Evolutionary conservation across 2,113 vertebrate genomes (phyloP).

Genomic region (Rhizomys pruinosus): DNA sequence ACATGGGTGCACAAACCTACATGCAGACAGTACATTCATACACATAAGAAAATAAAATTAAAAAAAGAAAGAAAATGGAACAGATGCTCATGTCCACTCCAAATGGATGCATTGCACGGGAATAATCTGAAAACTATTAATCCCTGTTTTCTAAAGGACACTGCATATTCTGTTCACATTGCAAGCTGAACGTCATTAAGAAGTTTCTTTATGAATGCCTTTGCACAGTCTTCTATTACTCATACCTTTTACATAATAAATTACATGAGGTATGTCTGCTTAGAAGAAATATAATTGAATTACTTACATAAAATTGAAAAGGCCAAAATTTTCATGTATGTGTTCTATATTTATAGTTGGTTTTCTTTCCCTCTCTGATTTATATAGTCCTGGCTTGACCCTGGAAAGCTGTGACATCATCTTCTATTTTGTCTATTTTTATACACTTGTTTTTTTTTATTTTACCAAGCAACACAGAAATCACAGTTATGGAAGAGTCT

Average conservation of each 20-base stretch:
- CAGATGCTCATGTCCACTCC: slow-evolving; percentile 80
- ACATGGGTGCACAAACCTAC: too few relatives aligned
- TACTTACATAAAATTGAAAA: slow-evolving; percentile 55
- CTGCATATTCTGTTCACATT: slow-evolving; percentile 64
- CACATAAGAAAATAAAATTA: too few relatives aligned
- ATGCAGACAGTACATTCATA: too few relatives aligned
- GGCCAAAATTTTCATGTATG: slow-evolving; percentile 1
- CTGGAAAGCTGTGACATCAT: slow-evolving; percentile 35
- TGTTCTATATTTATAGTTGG: slow-evolving; percentile 31
- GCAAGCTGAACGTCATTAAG: slow-evolving; percentile 46
- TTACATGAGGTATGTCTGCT: slow-evolving; percentile 29
- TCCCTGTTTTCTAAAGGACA: slow-evolving; percentile 81
- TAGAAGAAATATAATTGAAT: slow-evolving; percentile 43
- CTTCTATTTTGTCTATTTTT: slow-evolving; percentile 60
- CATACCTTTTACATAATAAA: slow-evolving; percentile 53
- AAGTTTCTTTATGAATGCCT: slow-evolving; percentile 53
- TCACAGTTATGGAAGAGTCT: slow-evolving; percentile 22
- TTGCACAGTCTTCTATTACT: slow-evolving; percentile 41
- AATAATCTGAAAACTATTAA: slow-evolving; percentile 84
- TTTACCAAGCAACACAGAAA: slow-evolving; percentile 38
- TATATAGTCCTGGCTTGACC: slow-evolving; percentile 52
- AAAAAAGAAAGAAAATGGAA: too few relatives aligned
- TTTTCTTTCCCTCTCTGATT: slow-evolving; percentile 34
- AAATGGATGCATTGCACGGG: slow-evolving; percentile 83
- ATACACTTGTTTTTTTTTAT: not conserved